Base-by-base conservation (phyloP, 1,140 invertebrate genomes). In the Sinonovacula constricta region DNA sequence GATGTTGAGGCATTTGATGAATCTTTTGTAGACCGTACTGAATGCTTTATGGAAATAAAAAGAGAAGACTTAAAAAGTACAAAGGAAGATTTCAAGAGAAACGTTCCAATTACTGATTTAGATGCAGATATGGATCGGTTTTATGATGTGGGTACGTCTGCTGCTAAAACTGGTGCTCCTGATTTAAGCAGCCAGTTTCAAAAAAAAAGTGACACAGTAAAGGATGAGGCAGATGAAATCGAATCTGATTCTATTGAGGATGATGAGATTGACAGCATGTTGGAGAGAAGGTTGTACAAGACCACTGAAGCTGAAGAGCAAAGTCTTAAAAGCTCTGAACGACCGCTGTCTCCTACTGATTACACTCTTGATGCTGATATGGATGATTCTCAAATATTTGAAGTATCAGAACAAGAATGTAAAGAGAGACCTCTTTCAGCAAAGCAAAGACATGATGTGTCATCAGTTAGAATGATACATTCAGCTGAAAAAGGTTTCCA, bases 301-400 rank as follows among this genome's bases (percentile, higher is more conserved):
- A 49, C 31, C 18, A 30, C 51, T 30, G 66, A 79, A 26, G 18
- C 33, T 54, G 67, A 67, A 71, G 80, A 63, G 66, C 83, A 53
- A 59, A 77, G 45, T 56, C 59, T 54, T 67, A 68, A 62, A 65
- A 81, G 74, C 62, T 77, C 74, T 15, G 82, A 84, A 30, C 79
- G 86, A 70, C 87, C 86, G 15, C 68, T 87, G 14, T 88, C 87
- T 14, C 87, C 87, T 15, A 88, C 82, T 30, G 85, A 86, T 15
- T 88, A 87, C 62, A 87, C 85, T 34, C 62, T 87, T 3, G 84
- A 87, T 75, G 81, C 84, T 39, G 83, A 84, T 49, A 68, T 77
- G 30, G 81, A 85, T 59, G 83, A 71, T 24, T 80, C 81, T 63
- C 39, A 51, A 28, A 22, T 62, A 12, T 69, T 69, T 60, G 49